Base-by-base conservation (phyloP, 2,888 invertebrate species). In the Acleris holmiana region DNA sequence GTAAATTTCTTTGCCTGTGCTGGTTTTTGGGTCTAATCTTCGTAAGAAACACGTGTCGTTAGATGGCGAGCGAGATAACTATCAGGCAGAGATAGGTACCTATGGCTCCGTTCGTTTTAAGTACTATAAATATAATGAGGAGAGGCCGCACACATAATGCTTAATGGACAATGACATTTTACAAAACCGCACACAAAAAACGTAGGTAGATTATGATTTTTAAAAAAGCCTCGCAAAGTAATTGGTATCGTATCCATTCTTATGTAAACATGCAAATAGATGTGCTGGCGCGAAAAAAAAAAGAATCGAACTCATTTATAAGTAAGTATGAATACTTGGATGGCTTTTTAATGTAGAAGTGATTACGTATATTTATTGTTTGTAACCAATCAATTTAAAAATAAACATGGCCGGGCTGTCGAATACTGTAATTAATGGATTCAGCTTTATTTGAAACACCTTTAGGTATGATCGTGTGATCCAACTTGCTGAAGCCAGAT, bases 261-360 rank as follows among this genome's bases (percentile, higher is more conserved):
- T 50, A 50, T 19, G 57, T 58, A 51, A 51, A 57, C 47, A 48
- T 35, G 47, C 41, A 53, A 63, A 63, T 57, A 63, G 47, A 53
- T 51, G 51, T 41, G 25, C 25, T 47, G 25, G 35, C 40, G 23
- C 47, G 40, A n/a, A n/a, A n/a, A n/a, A n/a, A n/a, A n/a, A n/a
- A n/a, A 17, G 40, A 58, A 40, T 50, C 29, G 50, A 57, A 57
- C 35, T 23, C n/a, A 41, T 57, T 57, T 48, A 58, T 40, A 53
- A 23, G 35, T 18, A 18, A 17, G 29, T 41, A 41, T 41, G 21
- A 15, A 19, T 40, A 4, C n/a, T 40, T 7, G 54, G 8, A 21
- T 21, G 35, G 40, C 21, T 41, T 21, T 54, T 21, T 21, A 19
- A 21, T n/a, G 2, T 54, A 54, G 3, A 19, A 19, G 7, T 47